Conservation (phyloP, 2,888 invertebrate species). For the Cheiracanthium punctorium region DNA sequence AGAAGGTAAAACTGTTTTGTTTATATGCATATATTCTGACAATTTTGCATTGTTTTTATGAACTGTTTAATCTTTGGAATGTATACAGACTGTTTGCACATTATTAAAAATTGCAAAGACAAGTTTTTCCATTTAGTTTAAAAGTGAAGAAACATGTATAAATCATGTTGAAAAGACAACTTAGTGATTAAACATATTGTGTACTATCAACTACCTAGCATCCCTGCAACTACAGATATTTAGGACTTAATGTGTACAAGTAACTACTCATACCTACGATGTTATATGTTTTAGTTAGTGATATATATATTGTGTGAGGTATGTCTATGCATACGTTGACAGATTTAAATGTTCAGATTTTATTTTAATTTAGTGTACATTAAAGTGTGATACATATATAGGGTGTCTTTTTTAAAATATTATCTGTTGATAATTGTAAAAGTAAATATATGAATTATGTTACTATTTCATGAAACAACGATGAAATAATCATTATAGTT, state of each 20-base stretch:
- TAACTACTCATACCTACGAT: background rate
- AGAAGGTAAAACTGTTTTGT: too few relatives aligned
- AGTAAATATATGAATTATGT: conserved; percentile 26
- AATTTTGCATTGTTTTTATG: too few relatives aligned
- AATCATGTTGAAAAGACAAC: too few relatives aligned
- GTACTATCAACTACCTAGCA: too few relatives aligned
- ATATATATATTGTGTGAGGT: background rate
- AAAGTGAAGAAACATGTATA: too few relatives aligned
- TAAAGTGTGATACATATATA: conserved; percentile 63
- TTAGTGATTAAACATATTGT: too few relatives aligned
- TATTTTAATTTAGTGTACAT: conserved; percentile 47
- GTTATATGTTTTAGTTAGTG: background rate
- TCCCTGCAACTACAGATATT: too few relatives aligned
- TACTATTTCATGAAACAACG: conserved; percentile 61
- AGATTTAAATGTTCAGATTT: background rate
- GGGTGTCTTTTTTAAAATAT: conserved; percentile 53
- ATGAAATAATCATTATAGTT: conserved; percentile 20
- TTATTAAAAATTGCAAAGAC: too few relatives aligned
- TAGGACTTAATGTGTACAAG: background rate
- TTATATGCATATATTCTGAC: too few relatives aligned
- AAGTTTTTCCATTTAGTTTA: too few relatives aligned
- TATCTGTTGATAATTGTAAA: conserved; percentile 47
- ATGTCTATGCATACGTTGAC: background rate
- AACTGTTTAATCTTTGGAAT: too few relatives aligned
- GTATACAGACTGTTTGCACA: too few relatives aligned